Base-by-base conservation (phyloP, 1,140 invertebrate species). In the Muscidifurax raptorellus region DNA sequence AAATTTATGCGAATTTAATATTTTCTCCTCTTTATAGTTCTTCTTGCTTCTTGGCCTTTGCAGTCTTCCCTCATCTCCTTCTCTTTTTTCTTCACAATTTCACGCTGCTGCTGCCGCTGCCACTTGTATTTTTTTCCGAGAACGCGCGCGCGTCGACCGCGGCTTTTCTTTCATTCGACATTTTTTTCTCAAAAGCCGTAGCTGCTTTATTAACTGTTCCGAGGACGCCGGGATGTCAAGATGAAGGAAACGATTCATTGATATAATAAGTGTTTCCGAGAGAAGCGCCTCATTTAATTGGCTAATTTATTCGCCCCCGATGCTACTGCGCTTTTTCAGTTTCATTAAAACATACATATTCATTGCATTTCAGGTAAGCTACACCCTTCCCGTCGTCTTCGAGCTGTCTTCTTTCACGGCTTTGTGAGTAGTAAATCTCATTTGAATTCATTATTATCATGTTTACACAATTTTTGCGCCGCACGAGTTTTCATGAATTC, bases 1-100 rank as follows among this genome's bases (percentile, higher is more conserved):
- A 67, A 85, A 85, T 85, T 82, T 82, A 82, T 82, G 80, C 80
- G 80, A 85, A 85, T 82, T 85, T 82, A 85, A 85, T 85, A 85
- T 85, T 82, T 85, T 82, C 25, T 47, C 15, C 74, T 71, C 64
- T 85, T 85, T 80, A 76, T 66, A 40, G 15, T 64, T 59, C 22
- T 18, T 64, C 40, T 15, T 36, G 36, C 74, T 28, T 22, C 47
- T n/a, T 40, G 72, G 13, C 67, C 30, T 30, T 30, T 69, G 9
- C 27, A 28, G 27, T 30, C 27, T 69, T 69, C 66, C 25, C 10
- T 69, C 27, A 12, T 22, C 36, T 76, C 30, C n/a, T 18, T 52
- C 40, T 27, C n/a, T 44, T 30, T 27, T 28, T 72, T 47, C 47
- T 40, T 40, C 32, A 12, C 27, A 30, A 69, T 22, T 30, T 30